Conservation (phyloP, 2,113 vertebrate species). For the Alethe diademata region DNA sequence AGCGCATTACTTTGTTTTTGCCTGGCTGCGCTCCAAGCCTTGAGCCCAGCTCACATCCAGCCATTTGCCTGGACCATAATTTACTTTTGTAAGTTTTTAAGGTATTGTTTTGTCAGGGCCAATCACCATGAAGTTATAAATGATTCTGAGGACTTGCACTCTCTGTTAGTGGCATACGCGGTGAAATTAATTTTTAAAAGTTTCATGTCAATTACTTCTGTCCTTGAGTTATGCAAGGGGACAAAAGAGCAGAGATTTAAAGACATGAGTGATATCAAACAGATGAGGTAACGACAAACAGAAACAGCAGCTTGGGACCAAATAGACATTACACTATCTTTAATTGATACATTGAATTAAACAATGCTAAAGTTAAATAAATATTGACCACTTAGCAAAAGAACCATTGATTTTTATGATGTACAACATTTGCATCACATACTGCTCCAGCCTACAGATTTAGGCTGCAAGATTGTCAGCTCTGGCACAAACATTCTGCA, state of each 20-base stretch:
- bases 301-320: constrained; percentile 82
- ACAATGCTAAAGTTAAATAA: constrained; percentile 89
- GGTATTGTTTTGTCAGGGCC: constrained; percentile 99
- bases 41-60: constrained; percentile 74
- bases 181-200: constrained; percentile 96
- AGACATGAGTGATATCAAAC: constrained; percentile 82
- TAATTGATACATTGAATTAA: constrained; percentile 97
- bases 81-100: constrained; percentile 99
- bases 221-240: constrained; percentile 92
- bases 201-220: constrained; percentile 93
- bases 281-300: constrained; percentile 92
- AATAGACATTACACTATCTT: constrained; percentile 92
- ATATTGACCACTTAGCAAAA: constrained; percentile 97
- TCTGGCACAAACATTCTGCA: neutral
- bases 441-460: constrained; percentile 54
- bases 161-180: constrained; percentile 84
- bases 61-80: constrained; percentile 97
- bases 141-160: constrained; percentile 86
- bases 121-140: constrained; percentile 99
- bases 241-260: constrained; percentile 78
- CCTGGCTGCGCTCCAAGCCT: constrained; percentile 86
- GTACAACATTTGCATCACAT: constrained; percentile 82
- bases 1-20: constrained; percentile 98
- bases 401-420: constrained; percentile 92
- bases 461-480: constrained; percentile 3